These are phyloP conservation scores for Neoascia interrupta DNA, from an alignment of 2,888 invertebrate genomes.

Conservation along the genomic window DNA sequence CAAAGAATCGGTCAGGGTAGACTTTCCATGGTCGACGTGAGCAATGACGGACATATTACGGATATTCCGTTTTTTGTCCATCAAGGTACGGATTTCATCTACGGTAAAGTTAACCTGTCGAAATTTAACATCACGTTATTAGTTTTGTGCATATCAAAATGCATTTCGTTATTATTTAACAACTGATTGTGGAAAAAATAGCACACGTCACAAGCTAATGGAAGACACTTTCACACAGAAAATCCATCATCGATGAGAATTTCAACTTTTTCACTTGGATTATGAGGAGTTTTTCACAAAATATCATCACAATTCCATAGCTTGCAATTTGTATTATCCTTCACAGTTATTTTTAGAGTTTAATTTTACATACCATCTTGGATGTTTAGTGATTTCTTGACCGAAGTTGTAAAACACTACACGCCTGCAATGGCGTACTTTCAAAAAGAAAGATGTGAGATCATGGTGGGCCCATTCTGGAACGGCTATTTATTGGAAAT, in stretches of 20 bases:
- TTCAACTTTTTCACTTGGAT: neutral
- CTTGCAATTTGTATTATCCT: conserved; percentile 41
- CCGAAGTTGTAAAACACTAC: conserved; percentile 86
- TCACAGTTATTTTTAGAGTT: neutral
- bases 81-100: conserved; percentile 99
- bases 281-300: neutral
- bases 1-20: conserved; percentile 99
- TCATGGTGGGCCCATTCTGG: conserved; percentile 29
- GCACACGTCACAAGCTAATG: conserved; percentile 58
- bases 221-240: conserved; percentile 78
- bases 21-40: conserved; percentile 99
- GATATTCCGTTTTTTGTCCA: conserved; percentile 99
- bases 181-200: no score
- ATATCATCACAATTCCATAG: conserved; percentile 13
- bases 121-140: neutral
- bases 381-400: conserved; percentile 86
- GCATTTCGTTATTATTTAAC: no score
- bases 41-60: conserved; percentile 99
- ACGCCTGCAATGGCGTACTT: conserved; percentile 94
- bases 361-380: conserved; percentile 80
- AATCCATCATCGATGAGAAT: conserved; percentile 70
- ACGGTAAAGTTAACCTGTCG: conserved; percentile 99
- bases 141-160: no score
- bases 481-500: conserved; percentile 47
- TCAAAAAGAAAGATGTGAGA: conserved; percentile 83